phyloP scores from a whole-genome alignment of 2,113 vertebrate genomes.

The Psilopsiagon aurifrons region DNA sequence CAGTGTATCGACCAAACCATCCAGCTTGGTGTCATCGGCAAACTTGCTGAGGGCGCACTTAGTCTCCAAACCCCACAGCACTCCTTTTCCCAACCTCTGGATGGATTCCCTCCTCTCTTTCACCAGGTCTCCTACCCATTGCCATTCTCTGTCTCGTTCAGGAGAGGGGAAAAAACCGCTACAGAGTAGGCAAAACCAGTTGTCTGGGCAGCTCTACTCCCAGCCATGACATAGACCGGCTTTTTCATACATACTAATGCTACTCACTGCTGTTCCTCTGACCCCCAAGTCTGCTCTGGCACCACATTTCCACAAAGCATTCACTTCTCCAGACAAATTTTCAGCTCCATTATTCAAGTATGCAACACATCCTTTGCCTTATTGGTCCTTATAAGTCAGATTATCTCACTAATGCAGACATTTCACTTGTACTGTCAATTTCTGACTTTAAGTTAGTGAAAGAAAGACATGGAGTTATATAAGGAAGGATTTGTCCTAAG shows the following conservation, averaged over 20 bases:
- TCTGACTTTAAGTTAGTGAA: not conserved
- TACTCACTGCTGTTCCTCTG: not conserved
- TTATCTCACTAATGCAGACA: slow-evolving; percentile 3
- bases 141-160: not conserved
- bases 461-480: not conserved
- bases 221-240: not conserved
- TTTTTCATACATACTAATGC: fast-evolving
- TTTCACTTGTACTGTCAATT: not conserved
- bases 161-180: no score
- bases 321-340: not conserved
- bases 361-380: not conserved
- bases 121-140: not conserved
- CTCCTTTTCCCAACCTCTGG: not conserved
- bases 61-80: not conserved
- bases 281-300: not conserved
- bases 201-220: not conserved
- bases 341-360: not conserved
- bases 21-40: no score
- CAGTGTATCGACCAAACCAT: no score
- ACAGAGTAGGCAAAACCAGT: not conserved
- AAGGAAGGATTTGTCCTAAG: not conserved
- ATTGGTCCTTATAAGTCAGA: not conserved
- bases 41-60: not conserved
- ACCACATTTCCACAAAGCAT: not conserved
- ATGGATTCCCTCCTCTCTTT: not conserved